Percentiles rank a stretch among this genome's conserved stretches.
phyloP scores from a whole-genome alignment of 2,113 vertebrate genomes.

The Ploceus nigricollis region DNA sequence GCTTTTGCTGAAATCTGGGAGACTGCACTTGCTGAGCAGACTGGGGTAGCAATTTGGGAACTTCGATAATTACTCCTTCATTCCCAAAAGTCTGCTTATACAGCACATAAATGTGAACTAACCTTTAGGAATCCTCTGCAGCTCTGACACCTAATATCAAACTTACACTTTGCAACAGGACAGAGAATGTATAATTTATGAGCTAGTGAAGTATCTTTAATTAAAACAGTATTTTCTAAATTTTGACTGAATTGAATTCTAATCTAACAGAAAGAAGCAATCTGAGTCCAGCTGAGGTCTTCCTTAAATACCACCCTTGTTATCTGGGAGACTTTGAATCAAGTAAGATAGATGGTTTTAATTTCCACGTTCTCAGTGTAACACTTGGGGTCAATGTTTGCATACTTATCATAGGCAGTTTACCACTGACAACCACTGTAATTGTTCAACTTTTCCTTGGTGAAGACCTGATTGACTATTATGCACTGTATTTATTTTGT shows the following conservation, averaged over 20 bases:
- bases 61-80: neutral
- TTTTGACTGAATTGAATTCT: conserved; percentile 68
- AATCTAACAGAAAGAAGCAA: conserved; percentile 52
- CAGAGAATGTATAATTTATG: conserved; percentile 32
- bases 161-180: neutral
- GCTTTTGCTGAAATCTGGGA: neutral
- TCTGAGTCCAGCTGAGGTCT: neutral
- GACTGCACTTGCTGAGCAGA: neutral
- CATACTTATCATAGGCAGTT: conserved; percentile 66
- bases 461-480: conserved; percentile 63
- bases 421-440: conserved; percentile 62
- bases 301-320: conserved; percentile 50
- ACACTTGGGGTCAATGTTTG: conserved; percentile 72
- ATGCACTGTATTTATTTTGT: conserved; percentile 73
- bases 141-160: conserved; percentile 40
- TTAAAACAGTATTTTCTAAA: conserved; percentile 59
- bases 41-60: neutral
- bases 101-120: neutral
- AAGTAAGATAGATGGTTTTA: conserved; percentile 70
- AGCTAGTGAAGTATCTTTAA: conserved; percentile 44
- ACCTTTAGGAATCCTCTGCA: conserved; percentile 48
- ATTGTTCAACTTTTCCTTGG: conserved; percentile 58
- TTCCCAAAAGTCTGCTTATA: conserved; percentile 9
- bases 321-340: conserved; percentile 43
- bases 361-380: conserved; percentile 66